These are phyloP conservation scores for Gulo gulo DNA, from an alignment of 2,113 vertebrate genomes.

Conservation along the genomic window DNA sequence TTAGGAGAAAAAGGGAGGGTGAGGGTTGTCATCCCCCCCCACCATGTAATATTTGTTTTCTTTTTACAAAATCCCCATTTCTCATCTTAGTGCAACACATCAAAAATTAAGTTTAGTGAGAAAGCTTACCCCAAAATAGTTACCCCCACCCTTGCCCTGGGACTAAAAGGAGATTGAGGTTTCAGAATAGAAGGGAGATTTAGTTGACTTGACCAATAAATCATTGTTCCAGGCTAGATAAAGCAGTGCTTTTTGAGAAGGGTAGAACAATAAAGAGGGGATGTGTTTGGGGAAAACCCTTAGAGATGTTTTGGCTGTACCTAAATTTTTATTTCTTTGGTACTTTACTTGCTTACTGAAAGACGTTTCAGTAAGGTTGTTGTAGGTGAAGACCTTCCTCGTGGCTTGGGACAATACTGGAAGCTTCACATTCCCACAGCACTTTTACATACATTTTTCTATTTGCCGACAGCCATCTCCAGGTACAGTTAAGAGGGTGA, in stretches of 20 bases:
- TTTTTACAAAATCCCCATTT: not conserved
- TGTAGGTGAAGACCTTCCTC: not conserved
- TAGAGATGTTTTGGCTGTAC: not conserved
- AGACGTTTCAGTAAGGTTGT: not conserved
- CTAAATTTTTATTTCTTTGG: not conserved
- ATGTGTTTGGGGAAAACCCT: not conserved
- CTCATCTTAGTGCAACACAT: not conserved
- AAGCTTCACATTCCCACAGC: not conserved
- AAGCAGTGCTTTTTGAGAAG: not conserved
- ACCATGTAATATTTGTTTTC: not conserved
- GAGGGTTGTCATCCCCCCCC: not conserved
- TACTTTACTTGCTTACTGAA: not conserved
- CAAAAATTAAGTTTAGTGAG: not conserved
- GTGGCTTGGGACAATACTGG: not conserved
- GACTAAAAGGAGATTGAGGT: not conserved
- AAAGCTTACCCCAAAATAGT: not conserved
- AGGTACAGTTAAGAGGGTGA: constrained; percentile 10
- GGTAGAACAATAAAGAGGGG: not conserved
- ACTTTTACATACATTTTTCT: not conserved
- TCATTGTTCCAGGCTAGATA: not conserved
- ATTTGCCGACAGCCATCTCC: not conserved
- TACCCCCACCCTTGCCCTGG: not conserved
- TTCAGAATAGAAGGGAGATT: not conserved
- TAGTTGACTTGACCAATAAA: not conserved
- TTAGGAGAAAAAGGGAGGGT: not conserved